Percentiles rank a stretch among this genome's conserved stretches.
These are phyloP conservation scores for Nephotettix cincticeps DNA, from an alignment of 1,140 invertebrate species.

Conservation along the genomic window DNA sequence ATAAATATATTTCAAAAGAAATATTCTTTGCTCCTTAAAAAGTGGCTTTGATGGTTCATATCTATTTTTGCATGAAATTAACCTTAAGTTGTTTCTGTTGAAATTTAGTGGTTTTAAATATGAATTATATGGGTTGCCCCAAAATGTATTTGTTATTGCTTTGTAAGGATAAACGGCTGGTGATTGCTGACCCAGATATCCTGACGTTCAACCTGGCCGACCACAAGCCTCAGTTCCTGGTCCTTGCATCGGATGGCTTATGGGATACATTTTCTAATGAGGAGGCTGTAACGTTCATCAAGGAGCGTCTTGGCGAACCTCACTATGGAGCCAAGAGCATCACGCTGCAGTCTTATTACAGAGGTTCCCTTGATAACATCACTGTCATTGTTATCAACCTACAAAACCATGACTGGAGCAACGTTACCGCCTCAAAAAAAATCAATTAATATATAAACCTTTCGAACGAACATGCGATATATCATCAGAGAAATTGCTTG, in stretches of 20 bases:
- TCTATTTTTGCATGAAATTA: too few relatives aligned
- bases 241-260: slow-evolving; percentile 92
- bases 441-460: too few relatives aligned
- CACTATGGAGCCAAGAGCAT: slow-evolving; percentile 88
- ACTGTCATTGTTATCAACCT: slow-evolving; percentile 92
- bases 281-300: slow-evolving; percentile 86
- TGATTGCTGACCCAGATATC: slow-evolving; percentile 95
- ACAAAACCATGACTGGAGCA: slow-evolving; percentile 54
- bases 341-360: slow-evolving; percentile 84
- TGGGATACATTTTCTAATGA: slow-evolving; percentile 96
- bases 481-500: too few relatives aligned
- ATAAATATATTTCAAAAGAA: too few relatives aligned
- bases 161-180: slow-evolving; percentile 89
- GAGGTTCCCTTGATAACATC: slow-evolving; percentile 94
- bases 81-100: too few relatives aligned
- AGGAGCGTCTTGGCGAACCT: slow-evolving; percentile 75
- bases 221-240: slow-evolving; percentile 83
- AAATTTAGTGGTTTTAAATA: too few relatives aligned
- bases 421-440: background rate
- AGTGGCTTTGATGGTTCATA: too few relatives aligned
- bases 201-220: slow-evolving; percentile 86
- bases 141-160: too few relatives aligned
- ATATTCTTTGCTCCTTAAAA: too few relatives aligned
- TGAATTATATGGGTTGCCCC: too few relatives aligned
- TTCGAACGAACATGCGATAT: too few relatives aligned